Base-by-base conservation (phyloP, 2,113 vertebrate species). In the Sporophila hypoxantha region DNA sequence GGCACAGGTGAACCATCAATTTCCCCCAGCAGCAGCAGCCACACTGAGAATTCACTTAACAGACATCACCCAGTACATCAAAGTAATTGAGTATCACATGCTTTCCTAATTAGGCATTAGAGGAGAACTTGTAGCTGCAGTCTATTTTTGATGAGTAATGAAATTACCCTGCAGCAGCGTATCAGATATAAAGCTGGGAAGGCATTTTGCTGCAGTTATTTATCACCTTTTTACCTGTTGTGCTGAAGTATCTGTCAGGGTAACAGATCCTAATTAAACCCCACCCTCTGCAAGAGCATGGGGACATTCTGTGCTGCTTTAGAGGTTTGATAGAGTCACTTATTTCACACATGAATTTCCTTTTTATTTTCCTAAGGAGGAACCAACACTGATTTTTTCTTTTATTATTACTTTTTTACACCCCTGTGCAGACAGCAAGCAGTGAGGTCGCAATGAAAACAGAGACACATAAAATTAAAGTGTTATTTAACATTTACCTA, bases 61-160 rank as follows among this genome's bases (percentile, higher is more conserved):
- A 77, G 88, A 87, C 87, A 92, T 69, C 87, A 93, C 76, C 89
- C 91, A 92, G 79, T 76, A 80, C 79, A 82, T 89, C 88, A 94
- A 77, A 57, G 56, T 89, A 89, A 92, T 82, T 79, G 82, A 92
- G 49, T 87, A 76, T 59, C 79, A 61, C 60, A 65, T 32, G 67
- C 84, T 74, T 21, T 59, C 85, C 74, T 91, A 80, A 91, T 89
- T 74, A 74, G 36, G 39, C n/a, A 80, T 70, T 74, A 91, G 42
- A 79, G 64, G 41, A n/a, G 46, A 74, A 78, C 88, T 68, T 71
- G 78, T 73, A 90, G 87, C 73, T 32, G 82, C 64, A 90, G 71
- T 49, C 9, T 49, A 27, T 76, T 87, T 90, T 77, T 44, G n/a
- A 85, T 39, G 60, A 92, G 61, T 65, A 68, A 92, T 78, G 44